Evolutionary conservation across 2,888 invertebrate genomes (phyloP).

Genomic region (Coelopa pilipes): DNA sequence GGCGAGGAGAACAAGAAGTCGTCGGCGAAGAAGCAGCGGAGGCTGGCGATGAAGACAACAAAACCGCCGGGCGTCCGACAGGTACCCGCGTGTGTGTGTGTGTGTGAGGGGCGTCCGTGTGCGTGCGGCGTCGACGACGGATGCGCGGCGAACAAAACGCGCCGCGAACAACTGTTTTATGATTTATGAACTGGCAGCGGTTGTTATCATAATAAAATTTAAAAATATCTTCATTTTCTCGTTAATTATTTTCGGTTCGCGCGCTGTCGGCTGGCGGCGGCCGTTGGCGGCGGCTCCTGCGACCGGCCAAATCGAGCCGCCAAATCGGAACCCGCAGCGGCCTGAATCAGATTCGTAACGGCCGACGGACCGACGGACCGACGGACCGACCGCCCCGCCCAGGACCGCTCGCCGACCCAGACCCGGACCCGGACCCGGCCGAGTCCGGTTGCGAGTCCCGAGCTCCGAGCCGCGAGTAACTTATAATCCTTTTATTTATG

Average conservation of each 20-base stretch:
- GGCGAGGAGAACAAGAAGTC: too few relatives aligned
- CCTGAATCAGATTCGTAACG: slow-evolving; percentile 35
- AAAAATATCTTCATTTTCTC: slow-evolving; percentile 47
- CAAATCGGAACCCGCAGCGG: background rate
- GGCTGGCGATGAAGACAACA: background rate
- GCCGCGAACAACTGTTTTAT: slow-evolving; percentile 39
- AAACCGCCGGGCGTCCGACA: background rate
- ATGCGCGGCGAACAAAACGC: slow-evolving; percentile 31
- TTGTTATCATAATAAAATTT: slow-evolving; percentile 47
- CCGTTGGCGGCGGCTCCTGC: background rate
- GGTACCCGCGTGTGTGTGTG: background rate
- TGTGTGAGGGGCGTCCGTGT: background rate
- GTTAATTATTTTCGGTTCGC: slow-evolving; percentile 50
- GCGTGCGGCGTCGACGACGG: slow-evolving; percentile 5
- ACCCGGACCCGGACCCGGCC: slow-evolving; percentile 32
- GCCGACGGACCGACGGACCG: background rate
- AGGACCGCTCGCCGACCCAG: background rate
- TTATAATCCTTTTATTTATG: slow-evolving; percentile 44
- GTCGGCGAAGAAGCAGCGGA: too few relatives aligned
- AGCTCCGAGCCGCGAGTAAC: background rate
- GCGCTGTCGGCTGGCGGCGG: slow-evolving; percentile 13
- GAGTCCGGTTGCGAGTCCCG: slow-evolving; percentile 33
- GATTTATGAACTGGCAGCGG: slow-evolving; percentile 47
- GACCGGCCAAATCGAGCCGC: background rate
- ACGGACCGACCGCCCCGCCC: background rate